Conservation (phyloP, 2,113 vertebrate species). For the Epinephelus fuscoguttatus region DNA sequence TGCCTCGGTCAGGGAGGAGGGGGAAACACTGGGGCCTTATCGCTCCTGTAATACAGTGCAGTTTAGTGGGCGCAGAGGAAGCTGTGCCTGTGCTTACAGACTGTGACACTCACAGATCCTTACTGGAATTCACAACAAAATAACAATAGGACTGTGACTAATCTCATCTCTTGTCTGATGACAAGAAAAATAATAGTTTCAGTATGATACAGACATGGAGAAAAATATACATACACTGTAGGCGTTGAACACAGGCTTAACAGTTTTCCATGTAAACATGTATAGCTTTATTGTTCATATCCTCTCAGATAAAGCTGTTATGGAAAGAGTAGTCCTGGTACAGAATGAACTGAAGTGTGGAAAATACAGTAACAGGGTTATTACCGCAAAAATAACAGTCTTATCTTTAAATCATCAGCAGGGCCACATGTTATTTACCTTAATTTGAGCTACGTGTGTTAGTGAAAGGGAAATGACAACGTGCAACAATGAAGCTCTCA, state of each 20-base stretch:
- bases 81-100: constrained; percentile 32
- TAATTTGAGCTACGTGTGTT: background rate
- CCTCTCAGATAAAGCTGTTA: constrained; percentile 4
- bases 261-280: constrained; percentile 28
- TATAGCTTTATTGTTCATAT: constrained; percentile 18
- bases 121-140: constrained; percentile 62
- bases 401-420: constrained; percentile 35
- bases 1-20: constrained; percentile 50
- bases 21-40: constrained; percentile 60
- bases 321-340: constrained; percentile 3
- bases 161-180: constrained; percentile 33
- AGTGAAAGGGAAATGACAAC: background rate
- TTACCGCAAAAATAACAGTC: constrained; percentile 18
- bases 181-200: constrained; percentile 36
- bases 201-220: background rate
- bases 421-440: background rate
- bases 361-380: background rate
- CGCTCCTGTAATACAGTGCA: constrained; percentile 28
- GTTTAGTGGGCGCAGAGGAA: constrained; percentile 62
- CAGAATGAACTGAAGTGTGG: constrained; percentile 5
- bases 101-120: constrained; percentile 51
- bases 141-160: constrained; percentile 48
- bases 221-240: background rate
- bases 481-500: background rate
- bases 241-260: constrained; percentile 17